These are phyloP conservation scores for Steinernema carpocapsae DNA, from an alignment of 2,888 invertebrate genomes.

Conservation along the genomic window DNA sequence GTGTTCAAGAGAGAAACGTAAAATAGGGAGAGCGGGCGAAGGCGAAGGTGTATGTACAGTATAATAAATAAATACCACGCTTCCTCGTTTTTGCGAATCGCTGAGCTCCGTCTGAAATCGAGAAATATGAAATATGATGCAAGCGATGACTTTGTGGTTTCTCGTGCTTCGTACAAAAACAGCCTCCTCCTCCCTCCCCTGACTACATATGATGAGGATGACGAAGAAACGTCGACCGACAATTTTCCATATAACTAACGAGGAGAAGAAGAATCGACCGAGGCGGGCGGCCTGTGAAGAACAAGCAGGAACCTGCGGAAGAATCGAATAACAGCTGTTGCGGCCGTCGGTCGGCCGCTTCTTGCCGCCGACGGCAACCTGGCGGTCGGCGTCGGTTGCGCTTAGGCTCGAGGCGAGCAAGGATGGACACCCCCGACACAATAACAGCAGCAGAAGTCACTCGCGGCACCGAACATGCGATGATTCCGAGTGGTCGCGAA, in stretches of 20 bases:
- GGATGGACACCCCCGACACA: not conserved
- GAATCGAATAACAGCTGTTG: slow-evolving; percentile 25
- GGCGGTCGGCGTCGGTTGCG: slow-evolving; percentile 25
- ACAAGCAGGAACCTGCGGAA: not conserved
- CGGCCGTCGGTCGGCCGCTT: slow-evolving; percentile 10
- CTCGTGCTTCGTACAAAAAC: not conserved
- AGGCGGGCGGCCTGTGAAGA: slow-evolving; percentile 4
- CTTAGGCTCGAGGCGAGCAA: not conserved
- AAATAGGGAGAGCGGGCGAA: not conserved
- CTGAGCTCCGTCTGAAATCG: not conserved
- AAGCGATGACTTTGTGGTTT: not conserved
- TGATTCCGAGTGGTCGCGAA: not conserved
- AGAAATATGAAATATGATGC: not conserved
- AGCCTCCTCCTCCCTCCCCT: not conserved
- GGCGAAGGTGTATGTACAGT: not conserved
- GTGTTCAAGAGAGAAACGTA: no score
- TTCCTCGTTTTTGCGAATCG: not conserved
- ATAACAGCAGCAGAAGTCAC: not conserved
- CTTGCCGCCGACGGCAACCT: slow-evolving; percentile 21
- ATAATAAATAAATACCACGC: not conserved
- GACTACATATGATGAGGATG: no score
- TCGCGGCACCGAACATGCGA: not conserved
- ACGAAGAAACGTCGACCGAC: no score
- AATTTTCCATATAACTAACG: slow-evolving; percentile 10
- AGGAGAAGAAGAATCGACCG: not conserved